Conservation (phyloP, 30 jellyfish, hydroid and myxozoan genomes). For the Aurelia sp. region DNA sequence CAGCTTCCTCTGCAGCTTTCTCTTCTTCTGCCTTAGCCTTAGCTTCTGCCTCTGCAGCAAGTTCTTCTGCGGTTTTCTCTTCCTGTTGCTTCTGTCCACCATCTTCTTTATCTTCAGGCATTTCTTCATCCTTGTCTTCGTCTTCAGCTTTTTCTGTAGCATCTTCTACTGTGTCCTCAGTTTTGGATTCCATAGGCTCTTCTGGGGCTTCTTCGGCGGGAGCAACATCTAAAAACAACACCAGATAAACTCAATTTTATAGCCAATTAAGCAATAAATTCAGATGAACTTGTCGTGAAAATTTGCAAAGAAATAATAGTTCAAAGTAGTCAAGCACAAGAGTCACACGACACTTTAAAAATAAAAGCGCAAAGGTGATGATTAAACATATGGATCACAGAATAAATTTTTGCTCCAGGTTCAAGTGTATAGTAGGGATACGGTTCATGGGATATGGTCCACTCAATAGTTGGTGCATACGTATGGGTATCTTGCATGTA, state of each 20-base stretch:
- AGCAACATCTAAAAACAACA: too few species aligned
- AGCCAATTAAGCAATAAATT: background rate
- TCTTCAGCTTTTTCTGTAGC: conserved; percentile 5
- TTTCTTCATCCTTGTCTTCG: background rate
- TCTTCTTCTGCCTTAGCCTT: conserved; percentile 31
- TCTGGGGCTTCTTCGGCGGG: background rate
- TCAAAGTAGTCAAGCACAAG: background rate
- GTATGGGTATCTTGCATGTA: background rate
- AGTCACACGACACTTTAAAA: background rate
- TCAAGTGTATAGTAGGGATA: background rate
- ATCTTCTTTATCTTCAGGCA: conserved; percentile 29
- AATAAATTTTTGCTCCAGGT: background rate
- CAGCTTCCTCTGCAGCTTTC: conserved; percentile 63
- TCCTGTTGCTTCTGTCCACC: conserved; percentile 36
- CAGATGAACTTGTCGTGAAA: too few species aligned
- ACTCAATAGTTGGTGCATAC: background rate
- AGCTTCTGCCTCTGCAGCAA: conserved; percentile 1
- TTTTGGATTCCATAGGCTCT: background rate
- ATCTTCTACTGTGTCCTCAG: background rate
- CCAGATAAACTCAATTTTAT: background rate
- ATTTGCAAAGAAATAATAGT: too few species aligned
- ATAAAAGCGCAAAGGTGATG: background rate
- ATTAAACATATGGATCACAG: too few species aligned
- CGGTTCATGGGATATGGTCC: background rate
- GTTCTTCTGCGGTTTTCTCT: background rate